phyloP scores from a whole-genome alignment of 1,140 invertebrate genomes.

The Macrobrachium rosenbergii region DNA sequence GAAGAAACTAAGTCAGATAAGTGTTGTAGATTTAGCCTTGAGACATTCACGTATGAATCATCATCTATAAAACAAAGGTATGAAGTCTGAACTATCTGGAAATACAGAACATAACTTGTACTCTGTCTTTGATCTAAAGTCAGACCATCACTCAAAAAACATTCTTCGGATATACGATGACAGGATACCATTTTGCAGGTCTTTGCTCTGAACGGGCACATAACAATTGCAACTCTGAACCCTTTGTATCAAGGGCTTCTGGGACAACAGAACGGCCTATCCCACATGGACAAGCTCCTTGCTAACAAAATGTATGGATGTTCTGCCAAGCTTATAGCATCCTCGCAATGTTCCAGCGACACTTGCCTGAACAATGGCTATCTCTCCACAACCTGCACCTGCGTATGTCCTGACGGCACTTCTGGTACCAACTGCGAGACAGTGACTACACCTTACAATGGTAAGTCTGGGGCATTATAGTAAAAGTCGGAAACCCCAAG shows the following conservation, averaged over 20 bases:
- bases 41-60: too few species aligned
- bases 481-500: neutral
- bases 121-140: too few species aligned
- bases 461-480: neutral
- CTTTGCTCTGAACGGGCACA: slow-evolving; percentile 10
- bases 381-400: slow-evolving; percentile 20
- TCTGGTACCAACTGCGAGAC: slow-evolving; percentile 14
- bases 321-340: neutral
- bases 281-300: slow-evolving; percentile 32
- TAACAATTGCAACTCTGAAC: slow-evolving; percentile 3
- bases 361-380: slow-evolving; percentile 33
- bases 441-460: slow-evolving; percentile 6
- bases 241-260: slow-evolving; percentile 13
- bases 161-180: too few species aligned
- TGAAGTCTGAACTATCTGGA: too few species aligned
- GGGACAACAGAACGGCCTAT: neutral
- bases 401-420: slow-evolving; percentile 20
- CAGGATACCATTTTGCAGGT: neutral
- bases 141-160: too few species aligned
- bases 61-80: too few species aligned
- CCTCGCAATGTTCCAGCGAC: neutral
- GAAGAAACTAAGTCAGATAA: too few species aligned
- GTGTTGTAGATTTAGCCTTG: too few species aligned
- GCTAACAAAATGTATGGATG: slow-evolving; percentile 36
- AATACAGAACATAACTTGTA: too few species aligned